Base-by-base conservation (phyloP, 2,888 invertebrate species). In the Andricus curvator region DNA sequence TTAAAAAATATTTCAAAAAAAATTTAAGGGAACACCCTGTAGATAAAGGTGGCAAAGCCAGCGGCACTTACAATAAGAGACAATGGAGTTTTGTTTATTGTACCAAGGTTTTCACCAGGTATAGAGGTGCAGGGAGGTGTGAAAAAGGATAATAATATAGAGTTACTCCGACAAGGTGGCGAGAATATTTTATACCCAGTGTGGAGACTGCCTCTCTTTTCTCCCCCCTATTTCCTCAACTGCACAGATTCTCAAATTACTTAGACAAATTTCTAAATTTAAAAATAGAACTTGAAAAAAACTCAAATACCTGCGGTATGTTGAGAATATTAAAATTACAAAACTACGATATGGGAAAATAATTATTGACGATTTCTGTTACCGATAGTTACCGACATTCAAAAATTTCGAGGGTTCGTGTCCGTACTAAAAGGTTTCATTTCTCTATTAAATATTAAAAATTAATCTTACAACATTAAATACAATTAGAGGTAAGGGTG, bases 101-200 rank as follows among this genome's bases (percentile, higher is more conserved):
- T 90, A 85, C 87, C 86, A 81, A 85, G 86, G 87, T 83, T 85
- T 85, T 81, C 85, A 83, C 80, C 84, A 83, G 82, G 78, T 82
- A 89, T 89, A 88, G 89, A 88, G 84, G 88, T 87, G 88, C 91
- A 91, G 83, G 85, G 88, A 92, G 90, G 92, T 92, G 92, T 92
- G 92, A 92, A 92, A 92, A 90, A 90, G 91, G 92, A 91, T 92
- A 92, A 92, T 91, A 91, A 92, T 92, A 92, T 92, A 92, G 90
- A 91, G 92, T 92, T 92, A 91, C 92, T 86, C 82, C 81, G 84
- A 86, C 83, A 84, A 83, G 83, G 85, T 84, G 85, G 76, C 81
- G 77, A 83, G 88, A 88, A 88, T 88, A 88, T 89, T 89, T 89
- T 88, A 86, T 88, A 87, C 88, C 83, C 51, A 65, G 51, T 67